Evolutionary conservation across 2,113 vertebrate species (phyloP), one percentile per base, ranked within the genome.

Genomic region (Microcebus jonahi): DNA sequence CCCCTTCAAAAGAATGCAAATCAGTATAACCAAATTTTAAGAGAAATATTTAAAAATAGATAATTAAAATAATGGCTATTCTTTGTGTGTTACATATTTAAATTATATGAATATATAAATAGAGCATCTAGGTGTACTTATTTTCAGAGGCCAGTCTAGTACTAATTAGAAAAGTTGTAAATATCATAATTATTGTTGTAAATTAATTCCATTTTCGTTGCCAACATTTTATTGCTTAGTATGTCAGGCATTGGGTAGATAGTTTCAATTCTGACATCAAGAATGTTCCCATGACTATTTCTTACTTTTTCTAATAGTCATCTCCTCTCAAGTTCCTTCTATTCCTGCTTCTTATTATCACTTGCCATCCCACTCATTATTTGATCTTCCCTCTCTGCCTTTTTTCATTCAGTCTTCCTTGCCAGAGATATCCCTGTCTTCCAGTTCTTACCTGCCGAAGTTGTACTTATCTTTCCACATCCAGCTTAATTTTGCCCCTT

Each of bases 11-110:
- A 86, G 31, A 91, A 45, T 75, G 96, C n/a, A 36, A 81, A 94
- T 96, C 67, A 94, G 45, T 0, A 77, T 59, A 71, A 88, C 73
- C 23, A 71, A 29, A 89, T 94, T 8, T 94, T 95, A 95, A 96
- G 71, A 79, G 50, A 96, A 98, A 96, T 88, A 88, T 96, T 98
- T 97, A 68, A 97, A 96, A 97, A 95, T 42, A 8, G 81, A 91
- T 29, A 95, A 90, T 96, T 97, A 96, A 50, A 90, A 50, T 97
- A 97, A 97, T 97, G 70, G 92, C 77, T 76, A 88, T 45, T 96
- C 67, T 96, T 96, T 27, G 77, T 96, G 68, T 93, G 83, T 97
- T 96, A 96, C 89, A 96, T 97, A 85, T 96, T 96, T 27, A 57
- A 94, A 71, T 98, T 90, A 97, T 96, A 80, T 83, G 96, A 98